Percentiles rank a stretch among this genome's conserved stretches.
Evolutionary conservation across 2,797 vertebrate genomes (phyloP).

Genomic region (Hippoglossus hippoglossus): DNA sequence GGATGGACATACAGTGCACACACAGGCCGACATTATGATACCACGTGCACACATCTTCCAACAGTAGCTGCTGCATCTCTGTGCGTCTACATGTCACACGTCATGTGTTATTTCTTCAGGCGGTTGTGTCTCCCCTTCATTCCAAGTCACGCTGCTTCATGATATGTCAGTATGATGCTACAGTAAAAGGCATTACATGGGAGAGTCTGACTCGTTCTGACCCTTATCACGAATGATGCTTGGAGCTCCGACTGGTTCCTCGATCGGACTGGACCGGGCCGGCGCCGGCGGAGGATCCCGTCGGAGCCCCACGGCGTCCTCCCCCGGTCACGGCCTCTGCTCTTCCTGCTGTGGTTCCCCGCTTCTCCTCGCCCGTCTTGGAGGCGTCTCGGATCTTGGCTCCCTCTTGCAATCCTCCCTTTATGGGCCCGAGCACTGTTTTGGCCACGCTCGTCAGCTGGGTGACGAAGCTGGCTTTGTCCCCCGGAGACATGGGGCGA

Average conservation of each 20-base stretch:
- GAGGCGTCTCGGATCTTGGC: constrained; percentile 71
- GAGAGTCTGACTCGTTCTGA: constrained; percentile 40
- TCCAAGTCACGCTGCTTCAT: constrained; percentile 45
- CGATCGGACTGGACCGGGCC: constrained; percentile 66
- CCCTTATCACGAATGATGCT: constrained; percentile 76
- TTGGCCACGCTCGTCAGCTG: constrained; percentile 86
- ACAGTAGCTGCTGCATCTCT: constrained; percentile 70
- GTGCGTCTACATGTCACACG: constrained; percentile 41
- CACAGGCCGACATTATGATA: constrained; percentile 61
- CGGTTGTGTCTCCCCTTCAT: constrained; percentile 43
- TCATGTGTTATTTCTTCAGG: constrained; percentile 57
- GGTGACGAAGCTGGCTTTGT: constrained; percentile 82
- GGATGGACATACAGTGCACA: constrained; percentile 60
- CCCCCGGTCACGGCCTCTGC: constrained; percentile 60
- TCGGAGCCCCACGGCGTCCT: constrained; percentile 61
- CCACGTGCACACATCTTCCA: constrained; percentile 62
- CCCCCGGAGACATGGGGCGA: constrained; percentile 80
- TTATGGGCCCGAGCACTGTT: constrained; percentile 83
- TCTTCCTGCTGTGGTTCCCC: constrained; percentile 71
- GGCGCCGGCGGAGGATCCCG: constrained; percentile 32
- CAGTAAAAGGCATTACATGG: constrained; percentile 75
- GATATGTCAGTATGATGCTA: constrained; percentile 72
- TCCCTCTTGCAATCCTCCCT: constrained; percentile 74
- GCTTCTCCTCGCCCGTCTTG: constrained; percentile 78
- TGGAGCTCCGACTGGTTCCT: constrained; percentile 74